Conservation (phyloP, 2,113 vertebrate species). For the Proterorhinus semilunaris region DNA sequence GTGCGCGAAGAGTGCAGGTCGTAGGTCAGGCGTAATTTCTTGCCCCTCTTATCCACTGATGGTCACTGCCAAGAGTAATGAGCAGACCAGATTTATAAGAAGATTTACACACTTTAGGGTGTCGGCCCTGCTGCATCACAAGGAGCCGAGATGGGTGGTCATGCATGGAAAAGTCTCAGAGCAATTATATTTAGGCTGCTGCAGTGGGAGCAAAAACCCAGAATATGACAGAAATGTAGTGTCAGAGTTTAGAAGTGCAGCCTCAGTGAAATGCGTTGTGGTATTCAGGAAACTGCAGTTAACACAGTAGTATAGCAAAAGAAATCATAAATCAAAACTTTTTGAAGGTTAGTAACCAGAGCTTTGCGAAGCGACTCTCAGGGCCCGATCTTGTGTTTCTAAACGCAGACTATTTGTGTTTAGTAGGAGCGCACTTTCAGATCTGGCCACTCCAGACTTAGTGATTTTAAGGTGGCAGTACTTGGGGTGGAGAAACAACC, state of each 20-base stretch:
- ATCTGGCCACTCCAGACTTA: too few relatives aligned
- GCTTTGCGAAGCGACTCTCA: not conserved
- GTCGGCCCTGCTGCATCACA: constrained; percentile 7
- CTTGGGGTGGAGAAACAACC: too few relatives aligned
- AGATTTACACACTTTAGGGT: constrained; percentile 6
- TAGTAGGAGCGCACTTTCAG: too few relatives aligned
- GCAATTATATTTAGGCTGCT: constrained; percentile 4
- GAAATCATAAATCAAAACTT: not conserved
- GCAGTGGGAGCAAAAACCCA: not conserved
- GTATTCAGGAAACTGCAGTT: not conserved
- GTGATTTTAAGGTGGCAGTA: too few relatives aligned
- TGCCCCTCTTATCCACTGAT: constrained; percentile 5
- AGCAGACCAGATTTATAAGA: not conserved
- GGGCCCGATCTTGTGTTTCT: too few relatives aligned
- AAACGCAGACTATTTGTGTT: too few relatives aligned
- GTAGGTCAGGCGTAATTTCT: not conserved
- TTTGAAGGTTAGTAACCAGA: not conserved
- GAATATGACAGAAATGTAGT: not conserved
- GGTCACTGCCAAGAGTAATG: not conserved
- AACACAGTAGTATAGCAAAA: not conserved
- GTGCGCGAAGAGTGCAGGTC: not conserved
- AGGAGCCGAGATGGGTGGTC: not conserved
- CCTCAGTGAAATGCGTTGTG: not conserved
- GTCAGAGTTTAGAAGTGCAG: not conserved
- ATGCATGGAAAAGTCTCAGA: not conserved